Evolutionary conservation across 2,797 vertebrate genomes (phyloP).

Genomic region (Dicrostonyx torquatus): DNA sequence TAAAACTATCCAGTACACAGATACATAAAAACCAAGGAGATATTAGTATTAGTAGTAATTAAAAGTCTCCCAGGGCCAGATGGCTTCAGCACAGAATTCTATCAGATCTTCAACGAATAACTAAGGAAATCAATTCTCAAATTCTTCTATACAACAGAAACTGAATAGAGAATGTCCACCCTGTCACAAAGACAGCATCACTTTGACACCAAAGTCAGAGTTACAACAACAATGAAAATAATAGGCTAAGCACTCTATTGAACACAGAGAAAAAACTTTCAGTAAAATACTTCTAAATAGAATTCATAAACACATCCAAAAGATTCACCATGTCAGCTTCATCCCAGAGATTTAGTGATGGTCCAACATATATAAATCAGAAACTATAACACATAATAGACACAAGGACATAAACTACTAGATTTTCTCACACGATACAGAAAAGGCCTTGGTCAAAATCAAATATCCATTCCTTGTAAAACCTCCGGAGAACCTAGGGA

Average conservation of each 20-base stretch:
- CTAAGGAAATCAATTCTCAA: background rate
- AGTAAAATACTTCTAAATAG: background rate
- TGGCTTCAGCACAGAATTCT: background rate
- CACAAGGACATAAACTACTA: background rate
- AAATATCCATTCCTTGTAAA: background rate
- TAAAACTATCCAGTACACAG: background rate
- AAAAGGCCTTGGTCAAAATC: background rate
- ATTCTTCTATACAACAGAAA: background rate
- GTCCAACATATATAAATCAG: background rate
- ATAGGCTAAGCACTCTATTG: background rate
- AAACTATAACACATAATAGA: background rate
- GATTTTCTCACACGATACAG: background rate
- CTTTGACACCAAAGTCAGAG: background rate
- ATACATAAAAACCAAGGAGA: background rate
- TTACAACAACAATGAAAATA: background rate
- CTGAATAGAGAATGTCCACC: background rate
- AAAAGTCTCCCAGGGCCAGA: background rate
- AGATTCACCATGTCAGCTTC: background rate
- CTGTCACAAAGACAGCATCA: background rate
- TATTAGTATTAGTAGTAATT: background rate
- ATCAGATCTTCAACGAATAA: background rate
- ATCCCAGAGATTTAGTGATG: background rate
- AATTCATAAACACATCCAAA: background rate
- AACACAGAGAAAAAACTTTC: background rate
- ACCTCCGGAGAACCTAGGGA: background rate